Evolutionary conservation across 2,797 vertebrate species (phyloP).

Genomic region (Rhinoraja longicauda): DNA sequence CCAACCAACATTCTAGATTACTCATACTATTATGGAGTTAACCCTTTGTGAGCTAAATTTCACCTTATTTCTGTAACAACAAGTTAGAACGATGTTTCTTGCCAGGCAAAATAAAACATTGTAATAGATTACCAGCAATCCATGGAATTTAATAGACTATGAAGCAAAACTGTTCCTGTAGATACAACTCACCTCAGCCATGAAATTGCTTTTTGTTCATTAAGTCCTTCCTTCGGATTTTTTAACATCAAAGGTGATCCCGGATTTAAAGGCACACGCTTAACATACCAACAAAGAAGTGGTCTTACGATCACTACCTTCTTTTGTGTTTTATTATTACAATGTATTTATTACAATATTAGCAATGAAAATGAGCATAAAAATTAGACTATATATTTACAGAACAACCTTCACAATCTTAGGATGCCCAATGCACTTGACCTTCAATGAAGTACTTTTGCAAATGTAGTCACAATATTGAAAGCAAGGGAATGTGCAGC

Average conservation of each 20-base stretch:
- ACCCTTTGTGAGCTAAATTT: not conserved
- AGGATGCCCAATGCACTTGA: no score
- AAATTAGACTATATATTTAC: no score
- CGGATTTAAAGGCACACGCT: not conserved
- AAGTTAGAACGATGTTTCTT: not conserved
- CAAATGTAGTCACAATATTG: no score
- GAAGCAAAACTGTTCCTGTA: not conserved
- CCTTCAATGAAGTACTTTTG: no score
- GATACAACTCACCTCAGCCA: not conserved
- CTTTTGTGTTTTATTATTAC: not conserved
- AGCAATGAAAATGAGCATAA: not conserved
- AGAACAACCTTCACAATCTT: no score
- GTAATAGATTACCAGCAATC: not conserved
- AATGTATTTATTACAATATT: not conserved
- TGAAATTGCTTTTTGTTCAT: slow-evolving; percentile 18
- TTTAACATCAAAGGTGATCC: not conserved
- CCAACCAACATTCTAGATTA: not conserved
- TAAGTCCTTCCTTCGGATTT: not conserved
- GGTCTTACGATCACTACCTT: not conserved
- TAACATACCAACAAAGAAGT: not conserved
- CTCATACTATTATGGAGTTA: not conserved
- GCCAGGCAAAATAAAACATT: not conserved
- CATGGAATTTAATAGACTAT: not conserved
- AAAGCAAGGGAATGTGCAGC: no score
- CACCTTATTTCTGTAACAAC: not conserved